These are phyloP conservation scores for Liolophura sinensis DNA, from an alignment of 1,140 invertebrate species.

Conservation along the genomic window DNA sequence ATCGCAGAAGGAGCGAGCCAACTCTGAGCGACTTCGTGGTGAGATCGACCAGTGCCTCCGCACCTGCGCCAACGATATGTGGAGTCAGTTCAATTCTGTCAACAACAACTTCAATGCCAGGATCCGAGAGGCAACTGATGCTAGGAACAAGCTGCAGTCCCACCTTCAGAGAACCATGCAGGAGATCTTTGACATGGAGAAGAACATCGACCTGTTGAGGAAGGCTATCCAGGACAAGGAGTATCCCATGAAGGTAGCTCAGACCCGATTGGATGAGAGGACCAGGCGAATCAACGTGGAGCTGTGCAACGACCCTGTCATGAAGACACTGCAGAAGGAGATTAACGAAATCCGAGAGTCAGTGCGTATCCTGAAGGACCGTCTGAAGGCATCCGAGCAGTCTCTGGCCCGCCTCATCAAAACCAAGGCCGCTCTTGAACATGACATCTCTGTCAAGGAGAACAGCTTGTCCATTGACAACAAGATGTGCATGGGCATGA, in stretches of 20 bases:
- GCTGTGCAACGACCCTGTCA: conserved; percentile 81
- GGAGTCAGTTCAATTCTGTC: conserved; percentile 84
- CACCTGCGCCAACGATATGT: conserved; percentile 81
- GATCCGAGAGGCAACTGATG: conserved; percentile 54
- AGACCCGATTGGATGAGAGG: conserved; percentile 80
- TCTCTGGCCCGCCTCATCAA: conserved; percentile 76
- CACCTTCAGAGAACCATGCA: conserved; percentile 68
- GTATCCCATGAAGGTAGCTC: conserved; percentile 82
- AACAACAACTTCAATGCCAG: conserved; percentile 57
- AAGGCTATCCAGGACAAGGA: conserved; percentile 82
- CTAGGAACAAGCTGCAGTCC: conserved; percentile 66
- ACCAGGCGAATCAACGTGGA: conserved; percentile 79
- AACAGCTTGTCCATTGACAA: conserved; percentile 89
- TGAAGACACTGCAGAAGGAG: conserved; percentile 62
- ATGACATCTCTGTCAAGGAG: conserved; percentile 85
- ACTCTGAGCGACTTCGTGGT: conserved; percentile 75
- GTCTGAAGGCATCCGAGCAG: conserved; percentile 62
- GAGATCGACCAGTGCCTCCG: conserved; percentile 82
- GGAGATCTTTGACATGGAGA: conserved; percentile 83
- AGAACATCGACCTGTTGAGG: conserved; percentile 76
- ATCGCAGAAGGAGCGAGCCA: conserved; percentile 82
- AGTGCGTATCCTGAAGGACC: conserved; percentile 54
- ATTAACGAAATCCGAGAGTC: conserved; percentile 57
- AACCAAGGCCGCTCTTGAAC: conserved; percentile 79
- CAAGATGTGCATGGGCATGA: conserved; percentile 87